Percentiles rank a stretch among this genome's conserved stretches.
Conservation (phyloP, 2,888 invertebrate genomes). For the Drosophila lutescens region DNA sequence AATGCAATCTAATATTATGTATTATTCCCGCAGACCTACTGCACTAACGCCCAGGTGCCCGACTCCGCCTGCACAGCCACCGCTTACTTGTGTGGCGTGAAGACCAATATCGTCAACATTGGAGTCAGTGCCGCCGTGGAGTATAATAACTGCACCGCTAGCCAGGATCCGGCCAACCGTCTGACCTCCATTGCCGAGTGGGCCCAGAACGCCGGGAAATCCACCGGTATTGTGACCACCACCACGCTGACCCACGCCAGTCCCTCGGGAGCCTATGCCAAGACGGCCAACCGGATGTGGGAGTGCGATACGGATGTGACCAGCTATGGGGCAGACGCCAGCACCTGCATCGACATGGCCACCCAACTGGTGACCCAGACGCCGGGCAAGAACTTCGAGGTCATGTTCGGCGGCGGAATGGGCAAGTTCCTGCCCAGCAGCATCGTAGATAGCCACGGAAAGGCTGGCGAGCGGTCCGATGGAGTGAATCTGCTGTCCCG, state of each 20-base stretch:
- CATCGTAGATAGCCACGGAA: slow-evolving; percentile 84
- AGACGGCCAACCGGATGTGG: slow-evolving; percentile 89
- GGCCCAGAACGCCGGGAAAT: slow-evolving; percentile 87
- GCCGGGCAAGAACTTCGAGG: slow-evolving; percentile 89
- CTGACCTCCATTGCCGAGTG: slow-evolving; percentile 88
- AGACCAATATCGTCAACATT: slow-evolving; percentile 88
- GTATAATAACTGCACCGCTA: slow-evolving; percentile 87
- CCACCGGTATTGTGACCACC: slow-evolving; percentile 89
- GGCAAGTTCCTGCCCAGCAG: slow-evolving; percentile 87
- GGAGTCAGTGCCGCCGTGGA: slow-evolving; percentile 89
- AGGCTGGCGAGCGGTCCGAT: slow-evolving; percentile 86
- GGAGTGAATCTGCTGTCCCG: slow-evolving; percentile 87
- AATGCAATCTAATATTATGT: background rate
- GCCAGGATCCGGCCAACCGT: slow-evolving; percentile 86
- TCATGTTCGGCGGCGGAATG: slow-evolving; percentile 91
- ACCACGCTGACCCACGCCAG: slow-evolving; percentile 92
- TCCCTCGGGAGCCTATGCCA: slow-evolving; percentile 88
- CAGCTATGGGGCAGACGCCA: slow-evolving; percentile 43
- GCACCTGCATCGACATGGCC: slow-evolving; percentile 89
- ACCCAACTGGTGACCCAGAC: slow-evolving; percentile 88
- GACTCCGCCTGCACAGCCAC: slow-evolving; percentile 88
- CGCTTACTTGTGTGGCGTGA: slow-evolving; percentile 86
- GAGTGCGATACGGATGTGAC: slow-evolving; percentile 87
- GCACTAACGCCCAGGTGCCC: slow-evolving; percentile 88
- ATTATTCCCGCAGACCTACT: slow-evolving; percentile 85